Percentiles rank a stretch among this genome's conserved stretches.
Evolutionary conservation across 2,888 invertebrate species (phyloP).

Genomic region (Diploptera punctata): DNA sequence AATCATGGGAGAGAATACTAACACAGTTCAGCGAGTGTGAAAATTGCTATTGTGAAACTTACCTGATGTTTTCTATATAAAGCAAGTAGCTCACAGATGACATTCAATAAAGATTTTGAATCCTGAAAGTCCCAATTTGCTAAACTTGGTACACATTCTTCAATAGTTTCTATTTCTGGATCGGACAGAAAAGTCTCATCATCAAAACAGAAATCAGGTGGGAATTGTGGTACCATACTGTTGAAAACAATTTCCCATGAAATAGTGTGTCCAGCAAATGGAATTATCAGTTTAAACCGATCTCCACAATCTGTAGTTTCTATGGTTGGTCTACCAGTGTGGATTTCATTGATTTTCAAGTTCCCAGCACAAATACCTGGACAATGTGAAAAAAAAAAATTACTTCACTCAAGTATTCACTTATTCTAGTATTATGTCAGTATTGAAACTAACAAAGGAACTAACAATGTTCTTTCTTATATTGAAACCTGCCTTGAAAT

Average conservation of each 20-base stretch:
- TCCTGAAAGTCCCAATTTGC: slow-evolving; percentile 69
- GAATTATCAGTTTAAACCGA: slow-evolving; percentile 69
- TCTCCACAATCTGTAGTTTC: slow-evolving; percentile 49
- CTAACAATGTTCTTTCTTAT: no score
- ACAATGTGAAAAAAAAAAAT: not conserved
- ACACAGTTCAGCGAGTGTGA: no score
- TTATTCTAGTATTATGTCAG: no score
- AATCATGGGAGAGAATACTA: no score
- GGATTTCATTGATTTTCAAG: slow-evolving; percentile 29
- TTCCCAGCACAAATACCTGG: slow-evolving; percentile 31
- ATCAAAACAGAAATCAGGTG: slow-evolving; percentile 78
- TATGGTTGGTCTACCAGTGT: slow-evolving; percentile 24
- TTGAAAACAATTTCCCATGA: slow-evolving; percentile 77
- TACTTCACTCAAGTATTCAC: no score
- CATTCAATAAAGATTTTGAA: slow-evolving; percentile 63
- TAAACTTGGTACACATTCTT: slow-evolving; percentile 64
- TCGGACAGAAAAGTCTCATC: slow-evolving; percentile 69
- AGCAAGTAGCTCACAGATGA: slow-evolving; percentile 66
- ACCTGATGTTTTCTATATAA: slow-evolving; percentile 72
- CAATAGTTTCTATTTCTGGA: slow-evolving; percentile 62
- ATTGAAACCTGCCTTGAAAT: no score
- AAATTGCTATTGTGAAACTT: slow-evolving; percentile 41
- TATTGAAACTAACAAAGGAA: no score
- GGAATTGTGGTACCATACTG: slow-evolving; percentile 65
- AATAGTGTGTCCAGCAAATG: slow-evolving; percentile 71